Base-by-base conservation (phyloP, 2,797 vertebrate genomes). In the Lindbergichthys nudifrons region DNA sequence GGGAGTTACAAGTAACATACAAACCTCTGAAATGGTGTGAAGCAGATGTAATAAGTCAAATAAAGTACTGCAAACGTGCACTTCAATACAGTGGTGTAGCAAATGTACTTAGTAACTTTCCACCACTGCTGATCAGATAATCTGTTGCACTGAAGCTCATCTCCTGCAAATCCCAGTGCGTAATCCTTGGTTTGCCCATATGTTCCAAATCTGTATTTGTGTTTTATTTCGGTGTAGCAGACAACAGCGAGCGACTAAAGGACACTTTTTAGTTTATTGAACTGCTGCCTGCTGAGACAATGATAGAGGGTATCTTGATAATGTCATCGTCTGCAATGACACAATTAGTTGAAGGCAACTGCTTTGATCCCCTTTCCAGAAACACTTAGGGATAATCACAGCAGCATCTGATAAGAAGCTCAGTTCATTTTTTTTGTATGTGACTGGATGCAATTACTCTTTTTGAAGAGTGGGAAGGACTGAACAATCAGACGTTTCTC, bases 111-210 rank as follows among this genome's bases (percentile, higher is more conserved):
- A 30, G 56, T 54, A 59, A 70, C 39, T 74, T 75, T 68, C 68
- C 60, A 65, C 61, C 57, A 30, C 18, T 56, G 46, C 60, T 79
- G 53, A 83, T 88, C 51, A 79, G 60, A 76, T 60, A 87, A 92
- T 90, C 87, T 87, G 68, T 57, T 73, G 58, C 26, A 79, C 52
- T 73, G 68, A 80, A 63, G 73, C 79, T 90, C 77, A 89, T 93
- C 85, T 85, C 73, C 59, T 61, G 67, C 53, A 89, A 91, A 93
- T 89, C 86, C 82, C 61, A 62, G 42, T 3, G 43, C 56, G 74
- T 90, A 91, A 93, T 88, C 82, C 76, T 54, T 43, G 57, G 64
- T 26, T 87, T 58, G 72, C 72, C 73, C 77, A 70, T 78, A 85
- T 80, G 70, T 54, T 84, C n/a, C 67, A 74, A 56, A 83, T 82